A percentile compares a stretch with the other conserved stretches of the same genome.
phyloP scores from a whole-genome alignment of 2,888 invertebrate species.

The Barypeithes pellucidus region DNA sequence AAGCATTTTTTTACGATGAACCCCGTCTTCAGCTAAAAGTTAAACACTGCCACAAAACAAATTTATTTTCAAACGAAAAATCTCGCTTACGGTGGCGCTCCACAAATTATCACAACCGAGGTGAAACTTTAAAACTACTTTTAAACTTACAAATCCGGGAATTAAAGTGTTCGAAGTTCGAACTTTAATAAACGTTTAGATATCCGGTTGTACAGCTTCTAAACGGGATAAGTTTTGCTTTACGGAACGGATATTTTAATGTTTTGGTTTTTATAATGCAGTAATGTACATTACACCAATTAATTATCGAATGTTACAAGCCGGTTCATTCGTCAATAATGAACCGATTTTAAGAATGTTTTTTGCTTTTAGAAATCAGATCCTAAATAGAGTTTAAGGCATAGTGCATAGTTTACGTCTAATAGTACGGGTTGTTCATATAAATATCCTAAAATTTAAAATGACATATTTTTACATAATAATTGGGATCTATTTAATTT shows the following conservation, averaged over 20 bases:
- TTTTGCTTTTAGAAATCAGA: no score
- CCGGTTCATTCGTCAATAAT: no score
- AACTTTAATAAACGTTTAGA: conserved; percentile 46
- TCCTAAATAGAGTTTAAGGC: no score
- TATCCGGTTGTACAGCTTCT: conserved; percentile 39
- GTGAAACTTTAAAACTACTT: conserved; percentile 44
- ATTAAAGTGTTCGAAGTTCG: conserved; percentile 48
- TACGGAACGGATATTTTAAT: conserved; percentile 32
- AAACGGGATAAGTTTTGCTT: conserved; percentile 35
- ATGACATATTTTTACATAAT: no score
- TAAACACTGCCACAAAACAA: conserved; percentile 16
- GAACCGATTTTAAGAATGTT: no score
- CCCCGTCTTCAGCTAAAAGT: background rate
- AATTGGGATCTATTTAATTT: no score
- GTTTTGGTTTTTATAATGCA: background rate
- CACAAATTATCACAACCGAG: conserved; percentile 38
- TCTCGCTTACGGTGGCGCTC: conserved; percentile 16
- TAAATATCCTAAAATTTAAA: no score
- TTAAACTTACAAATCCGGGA: conserved; percentile 48
- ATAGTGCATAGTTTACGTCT: no score
- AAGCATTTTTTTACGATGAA: no score
- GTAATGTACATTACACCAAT: no score
- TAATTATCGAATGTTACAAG: no score
- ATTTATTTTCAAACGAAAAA: conserved; percentile 17
- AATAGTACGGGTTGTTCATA: no score